Evolutionary conservation across 1,140 invertebrate species (phyloP).

Genomic region (Bombus huntii): DNA sequence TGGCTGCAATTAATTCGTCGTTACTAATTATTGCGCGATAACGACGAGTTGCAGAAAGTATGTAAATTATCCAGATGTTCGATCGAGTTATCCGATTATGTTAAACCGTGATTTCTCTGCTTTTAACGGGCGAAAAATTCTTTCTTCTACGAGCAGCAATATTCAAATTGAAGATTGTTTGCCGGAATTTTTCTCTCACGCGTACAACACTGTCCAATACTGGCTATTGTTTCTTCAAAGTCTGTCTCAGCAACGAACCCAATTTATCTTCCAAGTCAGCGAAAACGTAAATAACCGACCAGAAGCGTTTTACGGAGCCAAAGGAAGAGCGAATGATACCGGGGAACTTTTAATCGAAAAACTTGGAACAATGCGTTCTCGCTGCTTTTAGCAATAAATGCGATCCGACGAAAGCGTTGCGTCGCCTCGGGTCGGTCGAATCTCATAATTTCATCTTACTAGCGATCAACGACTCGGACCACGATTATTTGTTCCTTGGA

Average conservation of each 20-base stretch:
- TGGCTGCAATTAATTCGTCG: too few relatives aligned
- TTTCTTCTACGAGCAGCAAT: too few relatives aligned
- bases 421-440: too few relatives aligned
- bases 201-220: too few relatives aligned
- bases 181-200: too few relatives aligned
- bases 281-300: slow-evolving; percentile 59
- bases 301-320: slow-evolving; percentile 42
- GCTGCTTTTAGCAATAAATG: slow-evolving; percentile 65
- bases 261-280: slow-evolving; percentile 46
- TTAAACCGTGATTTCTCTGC: too few relatives aligned
- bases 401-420: slow-evolving; percentile 42
- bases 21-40: too few relatives aligned
- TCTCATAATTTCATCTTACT: slow-evolving; percentile 37
- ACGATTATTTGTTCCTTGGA: background rate
- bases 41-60: too few relatives aligned
- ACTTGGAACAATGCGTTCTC: slow-evolving; percentile 67
- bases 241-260: background rate
- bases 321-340: slow-evolving; percentile 43
- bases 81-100: too few relatives aligned
- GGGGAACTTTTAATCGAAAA: slow-evolving; percentile 73
- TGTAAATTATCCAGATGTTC: too few relatives aligned
- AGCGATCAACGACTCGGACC: slow-evolving; percentile 33
- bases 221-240: slow-evolving; percentile 10
- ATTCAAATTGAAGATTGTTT: too few relatives aligned
- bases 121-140: too few relatives aligned